Evolutionary conservation across 53 echinoderm and acorn worm species (phyloP), one percentile per base, ranked within the genome.

Genomic region (Henricia sp.): DNA sequence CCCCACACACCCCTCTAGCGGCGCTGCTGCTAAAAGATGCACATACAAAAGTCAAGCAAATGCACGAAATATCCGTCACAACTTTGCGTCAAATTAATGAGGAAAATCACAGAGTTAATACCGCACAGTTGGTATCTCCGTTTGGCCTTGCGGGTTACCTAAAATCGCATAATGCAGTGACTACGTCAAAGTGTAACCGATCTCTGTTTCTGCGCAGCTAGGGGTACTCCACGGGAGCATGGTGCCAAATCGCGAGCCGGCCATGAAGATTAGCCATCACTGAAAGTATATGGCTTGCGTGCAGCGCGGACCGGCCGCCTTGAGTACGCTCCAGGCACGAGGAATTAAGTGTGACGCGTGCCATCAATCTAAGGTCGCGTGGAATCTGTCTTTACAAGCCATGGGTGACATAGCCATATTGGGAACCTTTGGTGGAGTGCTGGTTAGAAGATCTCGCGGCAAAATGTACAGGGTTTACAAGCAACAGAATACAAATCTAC

Each of bases 131-230:
- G 67, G 67, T 39, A 67, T 35, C 48, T 35, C 28, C 20, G 37
- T 13, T 1, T 3, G 24, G 26, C 75, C 16, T 37, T 58, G 57
- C 58, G 13, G 57, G 75, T 38, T 14, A 56, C 27, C 26, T 19
- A 8, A 16, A 17, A 25, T 23, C 14, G 24, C n/a, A 27, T 50
- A 75, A 57, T 40, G 57, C 25, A 3, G 39, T 56, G 26, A 16
- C 37, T 56, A 75, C 75, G 75, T 75, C 75, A 75, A 75, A 27
- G 53, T 56, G 75, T 75, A 75, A 75, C 58, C 58, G 57, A 75
- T 58, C 75, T 67, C 57, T 25, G 19, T n/a, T 51, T 72, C 75
- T 39, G 29, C 36, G 33, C 58, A 25, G 23, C 6, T 26, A 24
- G 75, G 25, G 56, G 38, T 40, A 21, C 23, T 24, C 40, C 12